Base-by-base conservation (phyloP, 2,888 invertebrate species). In the Dastarcus helophoroides region DNA sequence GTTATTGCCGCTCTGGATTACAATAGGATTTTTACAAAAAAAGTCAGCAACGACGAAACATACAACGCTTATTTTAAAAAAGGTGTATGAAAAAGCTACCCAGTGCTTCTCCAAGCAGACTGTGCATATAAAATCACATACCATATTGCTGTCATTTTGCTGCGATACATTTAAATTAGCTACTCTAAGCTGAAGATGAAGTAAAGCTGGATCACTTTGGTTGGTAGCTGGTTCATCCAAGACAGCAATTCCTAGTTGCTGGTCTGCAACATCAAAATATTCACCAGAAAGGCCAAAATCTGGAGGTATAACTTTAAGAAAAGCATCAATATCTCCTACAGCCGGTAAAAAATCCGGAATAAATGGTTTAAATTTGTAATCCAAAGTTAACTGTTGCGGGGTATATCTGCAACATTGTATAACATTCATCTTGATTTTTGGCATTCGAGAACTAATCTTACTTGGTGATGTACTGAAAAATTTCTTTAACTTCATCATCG, bases 311-410 rank as follows among this genome's bases (percentile, higher is more conserved):
- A 94, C 84, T 67, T 97, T 98, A 22, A 99, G 73, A 63, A 98
- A 95, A 3, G 94, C 93, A 63, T 99, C 98, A 43, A 95, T 93
- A 60, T 98, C 97, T 1, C 98, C 98, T 26, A 98, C 94, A 1
- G 94, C 90, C 5, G 98, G 97, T 46, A 97, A 84, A 63, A 81
- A 97, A 52, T 98, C 97, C 1, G 95, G 93, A 31, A 95, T 77
- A 57, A 97, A 97, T 0, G 95, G 93, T 50, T 85, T 81, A 52
- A 97, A 68, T 52, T 85, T 85, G 57, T 84, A 82, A 29, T 89
- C 89, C 23, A 93, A 70, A 44, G 90, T 89, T 31, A 91, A 80
- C 48, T 79, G 79, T 61, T 93, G 91, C 0, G 95, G 93, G 2
- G 88, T 85, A 57, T 94, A 95, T 52, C 91, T 91, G 51, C 5